Evolutionary conservation across 2,888 invertebrate genomes (phyloP).

Genomic region (Noctua fimbriata): DNA sequence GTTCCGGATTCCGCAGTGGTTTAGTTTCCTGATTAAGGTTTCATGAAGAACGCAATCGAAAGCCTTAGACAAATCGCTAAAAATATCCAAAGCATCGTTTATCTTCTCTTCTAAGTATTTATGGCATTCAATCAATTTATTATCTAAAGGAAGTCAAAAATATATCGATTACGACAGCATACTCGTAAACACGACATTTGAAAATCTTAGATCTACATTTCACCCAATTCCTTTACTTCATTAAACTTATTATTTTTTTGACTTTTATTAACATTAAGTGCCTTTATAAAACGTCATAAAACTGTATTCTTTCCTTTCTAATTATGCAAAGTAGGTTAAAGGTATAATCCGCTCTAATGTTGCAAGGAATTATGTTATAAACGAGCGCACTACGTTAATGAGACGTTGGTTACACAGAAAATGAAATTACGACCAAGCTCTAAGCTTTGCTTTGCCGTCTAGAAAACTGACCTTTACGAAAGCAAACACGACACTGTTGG

Average conservation of each 20-base stretch:
- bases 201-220: neutral
- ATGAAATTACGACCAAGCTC: slow-evolving; percentile 25
- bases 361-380: neutral
- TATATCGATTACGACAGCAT: neutral
- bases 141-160: neutral
- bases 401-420: slow-evolving; percentile 10
- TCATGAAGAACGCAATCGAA: neutral
- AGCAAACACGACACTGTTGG: neutral
- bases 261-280: slow-evolving; percentile 1
- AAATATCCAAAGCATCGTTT: no score
- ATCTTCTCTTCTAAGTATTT: neutral
- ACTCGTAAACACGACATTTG: neutral
- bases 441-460: neutral
- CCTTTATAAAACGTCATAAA: slow-evolving; percentile 1
- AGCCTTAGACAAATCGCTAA: neutral
- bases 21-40: neutral
- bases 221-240: neutral
- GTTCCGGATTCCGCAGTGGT: neutral
- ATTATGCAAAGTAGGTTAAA: slow-evolving; percentile 37
- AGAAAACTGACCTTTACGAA: neutral
- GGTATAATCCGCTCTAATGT: neutral
- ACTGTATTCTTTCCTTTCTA: neutral
- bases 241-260: neutral
- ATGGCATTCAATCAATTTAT: neutral
- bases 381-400: neutral